Evolutionary conservation across 1,140 invertebrate species (phyloP), one percentile per base, ranked within the genome.

Genomic region (Venturia canescens): DNA sequence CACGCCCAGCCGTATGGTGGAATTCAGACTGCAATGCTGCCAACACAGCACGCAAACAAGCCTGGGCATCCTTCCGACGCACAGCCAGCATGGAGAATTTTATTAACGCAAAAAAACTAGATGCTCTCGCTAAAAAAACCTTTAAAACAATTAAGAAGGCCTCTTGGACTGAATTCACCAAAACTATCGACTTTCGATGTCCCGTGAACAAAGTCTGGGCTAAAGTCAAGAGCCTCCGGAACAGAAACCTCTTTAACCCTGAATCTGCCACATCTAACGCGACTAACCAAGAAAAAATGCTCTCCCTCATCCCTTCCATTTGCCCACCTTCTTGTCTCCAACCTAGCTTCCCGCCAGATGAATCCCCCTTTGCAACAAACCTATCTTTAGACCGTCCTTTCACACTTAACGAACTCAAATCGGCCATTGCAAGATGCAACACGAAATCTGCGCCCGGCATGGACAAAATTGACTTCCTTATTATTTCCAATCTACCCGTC

Each of bases 251-350:
- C 27, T 66, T 26, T 7, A 18, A 66, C 11, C 9, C 63, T 3
- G 11, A 18, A 0, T 1, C 0, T 3, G 3, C 3, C 26, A 26
- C 63, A 66, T 9, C 63, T 7, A 66, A 66, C 27, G 27, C 11
- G 3, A 9, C 48, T 13, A 13, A 34, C 5, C 18, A 34, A 7
- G 13, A 29, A n/a, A 66, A 78, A 38, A 78, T 78, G 31, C 18
- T 27, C 23, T 13, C 66, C 1, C 67, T 78, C 60, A 78, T 67
- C 2, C 15, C 26, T 4, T n/a, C 23, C 29, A 67, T 78, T 44
- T 78, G 76, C 26, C 76, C 76, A 23, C 23, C 76, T 34, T 34
- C 76, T 78, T n/a, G 69, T 2, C 44, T 34, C 27, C 1, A 4
- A 13, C 60, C 76, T 27, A 66, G 26, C 27, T 66, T 66, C 27